Percentiles rank a stretch among this genome's conserved stretches.
Evolutionary conservation across 2,888 invertebrate genomes (phyloP).

Genomic region (Xestia ashworthii): DNA sequence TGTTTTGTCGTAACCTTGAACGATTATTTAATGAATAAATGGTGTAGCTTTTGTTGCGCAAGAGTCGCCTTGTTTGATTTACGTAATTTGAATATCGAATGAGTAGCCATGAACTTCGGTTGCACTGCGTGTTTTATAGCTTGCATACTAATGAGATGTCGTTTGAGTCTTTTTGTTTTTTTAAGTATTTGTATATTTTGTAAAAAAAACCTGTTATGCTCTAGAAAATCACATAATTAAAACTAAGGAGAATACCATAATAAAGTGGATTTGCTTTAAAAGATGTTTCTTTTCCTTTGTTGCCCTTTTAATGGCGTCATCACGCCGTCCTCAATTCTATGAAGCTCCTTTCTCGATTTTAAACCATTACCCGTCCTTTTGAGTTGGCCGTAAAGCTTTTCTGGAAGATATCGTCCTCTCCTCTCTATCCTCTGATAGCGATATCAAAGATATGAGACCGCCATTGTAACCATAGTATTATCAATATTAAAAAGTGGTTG

Average conservation of each 20-base stretch:
- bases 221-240: background rate
- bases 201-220: background rate
- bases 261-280: too few species aligned
- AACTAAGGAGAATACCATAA: too few species aligned
- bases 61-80: slow-evolving; percentile 46
- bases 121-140: slow-evolving; percentile 42
- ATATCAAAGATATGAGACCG: too few species aligned
- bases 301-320: too few species aligned
- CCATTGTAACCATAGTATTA: too few species aligned
- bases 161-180: background rate
- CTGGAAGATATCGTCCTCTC: too few species aligned
- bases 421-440: too few species aligned
- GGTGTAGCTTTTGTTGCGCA: slow-evolving; percentile 48
- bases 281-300: background rate
- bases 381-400: background rate
- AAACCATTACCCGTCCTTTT: background rate
- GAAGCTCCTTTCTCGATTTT: background rate
- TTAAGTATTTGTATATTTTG: background rate
- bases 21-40: slow-evolving; percentile 43
- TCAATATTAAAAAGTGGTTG: too few species aligned
- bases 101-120: slow-evolving; percentile 59
- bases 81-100: slow-evolving; percentile 58
- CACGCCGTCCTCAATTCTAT: too few species aligned
- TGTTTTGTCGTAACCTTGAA: slow-evolving; percentile 42
- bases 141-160: slow-evolving; percentile 35